Evolutionary conservation across 1,140 invertebrate species (phyloP).

Genomic region (Hycleus phaleratus): DNA sequence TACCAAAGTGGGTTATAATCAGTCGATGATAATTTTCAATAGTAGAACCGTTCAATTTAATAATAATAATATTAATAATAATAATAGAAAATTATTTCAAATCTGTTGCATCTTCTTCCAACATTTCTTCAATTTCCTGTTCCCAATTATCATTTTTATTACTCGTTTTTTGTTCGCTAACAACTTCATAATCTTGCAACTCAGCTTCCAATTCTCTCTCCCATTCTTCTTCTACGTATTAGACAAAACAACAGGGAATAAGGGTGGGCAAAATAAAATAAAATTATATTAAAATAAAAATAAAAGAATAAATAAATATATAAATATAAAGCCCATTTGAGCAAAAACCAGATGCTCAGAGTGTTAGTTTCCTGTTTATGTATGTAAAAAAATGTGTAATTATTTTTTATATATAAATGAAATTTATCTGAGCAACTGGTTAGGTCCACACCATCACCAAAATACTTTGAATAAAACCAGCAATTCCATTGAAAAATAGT

Average conservation of each 20-base stretch:
- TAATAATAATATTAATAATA: constrained; percentile 1
- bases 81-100: constrained; percentile 28
- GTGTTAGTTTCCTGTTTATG: constrained; percentile 36
- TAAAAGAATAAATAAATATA: constrained; percentile 21
- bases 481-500: not conserved
- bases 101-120: constrained; percentile 36
- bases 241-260: constrained; percentile 28
- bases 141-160: constrained; percentile 35
- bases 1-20: constrained; percentile 11
- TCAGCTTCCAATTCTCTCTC: constrained; percentile 87
- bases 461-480: constrained; percentile 2
- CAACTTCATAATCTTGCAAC: constrained; percentile 86
- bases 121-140: constrained; percentile 37
- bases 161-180: constrained; percentile 45
- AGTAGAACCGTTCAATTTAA: not conserved
- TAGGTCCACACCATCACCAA: constrained; percentile 21
- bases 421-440: constrained; percentile 25
- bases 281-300: constrained; percentile 22
- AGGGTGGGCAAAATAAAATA: constrained; percentile 26
- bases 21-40: constrained; percentile 1
- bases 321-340: constrained; percentile 14
- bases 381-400: constrained; percentile 7
- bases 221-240: constrained; percentile 73
- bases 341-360: constrained; percentile 35
- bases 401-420: not conserved